Base-by-base conservation (phyloP, 2,888 invertebrate genomes). In the Kryphioiulus occultus region DNA sequence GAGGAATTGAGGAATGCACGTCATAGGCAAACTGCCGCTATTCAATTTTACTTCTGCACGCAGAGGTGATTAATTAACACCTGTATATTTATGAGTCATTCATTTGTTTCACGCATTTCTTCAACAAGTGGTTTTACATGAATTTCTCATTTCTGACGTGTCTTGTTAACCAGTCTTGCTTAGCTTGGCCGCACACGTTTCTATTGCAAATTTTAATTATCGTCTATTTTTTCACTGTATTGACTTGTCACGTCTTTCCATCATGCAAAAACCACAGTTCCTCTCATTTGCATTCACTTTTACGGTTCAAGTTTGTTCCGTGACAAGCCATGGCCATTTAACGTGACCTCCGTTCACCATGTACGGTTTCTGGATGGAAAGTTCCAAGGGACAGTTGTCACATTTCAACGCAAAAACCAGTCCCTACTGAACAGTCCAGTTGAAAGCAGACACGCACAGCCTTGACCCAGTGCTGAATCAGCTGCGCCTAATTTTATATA, bases 401-500 rank as follows among this genome's bases (percentile, higher is more conserved):
- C 30, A 12, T 12, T 68, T 17, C 30, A 3, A 78, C 26, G 26
- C 30, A 78, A 78, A 78, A 78, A 30, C 12, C 78, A 30, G 30
- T 30, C 78, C 30, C 17, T 26, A 15, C 30, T 2, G n/a, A 35
- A 10, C 22, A n/a, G 22, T 3, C 26, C 26, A 26, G 5, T 26
- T 68, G 26, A 68, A 26, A n/a, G 68, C 68, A 68, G 68, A 68
- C 68, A 30, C 26, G 78, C 30, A 15, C 78, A 78, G 30, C 78
- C 78, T 78, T 78, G 78, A 30, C 78, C 78, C 78, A 78, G 26
- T 78, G 78, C 26, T 17, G 78, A 78, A 9, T 78, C 78, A 78
- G 9, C 7, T 78, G 26, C n/a, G 68, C 15, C 53, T 53, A 1
- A n/a, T n/a, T n/a, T 53, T 53, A 4, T 4, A 35, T 35, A 47